phyloP scores from a whole-genome alignment of 2,888 invertebrate genomes.

The Drosophila infuscata region DNA sequence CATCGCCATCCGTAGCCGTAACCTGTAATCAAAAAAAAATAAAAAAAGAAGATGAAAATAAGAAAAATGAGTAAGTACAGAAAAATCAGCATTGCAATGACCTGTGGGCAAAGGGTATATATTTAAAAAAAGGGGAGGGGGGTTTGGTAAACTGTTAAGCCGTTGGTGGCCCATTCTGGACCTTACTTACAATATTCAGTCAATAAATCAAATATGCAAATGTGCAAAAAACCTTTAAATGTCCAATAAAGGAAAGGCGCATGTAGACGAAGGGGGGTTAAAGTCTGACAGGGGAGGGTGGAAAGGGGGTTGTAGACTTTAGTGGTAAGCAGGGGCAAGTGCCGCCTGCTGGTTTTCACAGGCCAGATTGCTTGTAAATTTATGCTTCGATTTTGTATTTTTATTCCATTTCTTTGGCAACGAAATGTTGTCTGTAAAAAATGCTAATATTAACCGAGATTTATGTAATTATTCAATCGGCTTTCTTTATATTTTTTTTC shows the following conservation, averaged over 20 bases:
- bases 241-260: constrained; percentile 70
- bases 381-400: constrained; percentile 75
- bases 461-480: constrained; percentile 80
- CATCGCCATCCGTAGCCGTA: constrained; percentile 98
- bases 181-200: constrained; percentile 72
- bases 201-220: constrained; percentile 80
- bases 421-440: constrained; percentile 58
- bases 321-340: background rate
- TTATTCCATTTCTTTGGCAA: constrained; percentile 26
- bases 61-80: background rate
- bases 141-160: constrained; percentile 38
- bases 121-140: background rate
- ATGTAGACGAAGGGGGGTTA: background rate
- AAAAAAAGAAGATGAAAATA: constrained; percentile 7
- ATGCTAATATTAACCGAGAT: constrained; percentile 74
- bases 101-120: background rate
- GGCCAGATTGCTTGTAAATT: constrained; percentile 75
- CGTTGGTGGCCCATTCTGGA: constrained; percentile 46
- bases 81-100: constrained; percentile 52
- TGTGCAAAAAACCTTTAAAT: constrained; percentile 77
- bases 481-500: constrained; percentile 48
- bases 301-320: background rate
- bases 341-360: constrained; percentile 28
- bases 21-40: constrained; percentile 88
- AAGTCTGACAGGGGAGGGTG: background rate